Evolutionary conservation across 37 sponge, comb jelly and placozoan species (phyloP), one percentile per base, ranked within the genome.

Genomic region (Mnemiopsis leidyi): DNA sequence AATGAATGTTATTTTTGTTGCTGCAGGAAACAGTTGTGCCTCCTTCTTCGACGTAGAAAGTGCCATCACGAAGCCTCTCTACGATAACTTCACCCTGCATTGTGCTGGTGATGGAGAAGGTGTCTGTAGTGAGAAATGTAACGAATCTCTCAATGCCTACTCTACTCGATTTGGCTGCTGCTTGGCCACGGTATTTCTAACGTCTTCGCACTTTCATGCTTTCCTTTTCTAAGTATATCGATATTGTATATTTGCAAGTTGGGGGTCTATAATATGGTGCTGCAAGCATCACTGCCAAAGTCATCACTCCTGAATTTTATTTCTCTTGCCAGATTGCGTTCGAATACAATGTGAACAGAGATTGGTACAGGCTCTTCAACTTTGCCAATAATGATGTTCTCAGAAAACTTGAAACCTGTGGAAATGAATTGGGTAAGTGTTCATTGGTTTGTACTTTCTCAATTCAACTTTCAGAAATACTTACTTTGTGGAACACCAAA

Each of bases 1-100:
- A n/a, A n/a, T n/a, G n/a, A n/a, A n/a, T n/a, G n/a, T n/a, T n/a
- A n/a, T n/a, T n/a, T n/a, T n/a, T n/a, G n/a, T 20, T 21, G 13
- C 73, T 71, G 3, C 90, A 85, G 90, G 48, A 25, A 85, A 85
- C 90, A 85, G 90, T 26, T 85, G 90, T 40, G 28, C 29, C 2
- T 13, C 35, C n/a, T 85, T 85, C 90, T 85, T 85, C 23, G 90
- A 85, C 90, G 26, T n/a, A 28, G 61, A 85, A 2, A 35, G 36
- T 37, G 21, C 33, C 39, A 38, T 85, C 2, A 85, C 90, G 26
- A 85, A 85, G 61, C 61, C 61, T 26, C 36, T 28, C 48, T 85
- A 85, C 90, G 28, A 85, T 1, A 36, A n/a, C 24, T 23, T 85
- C 48, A 33, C 32, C 36, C 13, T 23, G 40, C 5, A 9, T 29